Conservation (phyloP, 2,888 invertebrate genomes). For the Villa cingulata region DNA sequence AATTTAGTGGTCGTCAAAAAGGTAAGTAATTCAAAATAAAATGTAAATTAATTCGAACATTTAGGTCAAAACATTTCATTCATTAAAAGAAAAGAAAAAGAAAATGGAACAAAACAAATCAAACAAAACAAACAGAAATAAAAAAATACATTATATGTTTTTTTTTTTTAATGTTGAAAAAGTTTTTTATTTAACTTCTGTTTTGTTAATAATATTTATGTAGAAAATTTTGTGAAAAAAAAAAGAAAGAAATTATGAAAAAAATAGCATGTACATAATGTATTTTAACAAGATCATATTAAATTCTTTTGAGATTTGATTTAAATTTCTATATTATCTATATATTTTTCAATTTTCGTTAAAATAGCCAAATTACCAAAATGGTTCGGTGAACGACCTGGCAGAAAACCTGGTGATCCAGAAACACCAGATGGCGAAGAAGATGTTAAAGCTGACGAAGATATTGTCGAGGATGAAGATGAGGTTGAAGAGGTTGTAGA, state of each 20-base stretch:
- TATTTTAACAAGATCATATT: neutral
- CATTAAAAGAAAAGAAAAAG: no score
- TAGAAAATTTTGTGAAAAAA: no score
- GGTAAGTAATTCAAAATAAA: conserved; percentile 65
- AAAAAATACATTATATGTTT: neutral
- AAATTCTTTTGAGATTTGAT: conserved; percentile 3
- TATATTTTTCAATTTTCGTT: conserved; percentile 1
- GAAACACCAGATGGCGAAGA: conserved; percentile 88
- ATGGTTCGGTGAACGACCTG: conserved; percentile 92
- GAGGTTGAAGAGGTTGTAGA: conserved; percentile 67
- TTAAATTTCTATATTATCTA: no score
- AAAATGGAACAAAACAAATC: conserved; percentile 5
- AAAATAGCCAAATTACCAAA: conserved; percentile 75
- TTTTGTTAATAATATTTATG: neutral
- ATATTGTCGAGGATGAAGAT: conserved; percentile 57
- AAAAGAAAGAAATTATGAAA: no score
- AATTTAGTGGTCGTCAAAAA: conserved; percentile 81
- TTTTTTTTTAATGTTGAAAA: neutral
- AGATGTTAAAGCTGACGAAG: conserved; percentile 63
- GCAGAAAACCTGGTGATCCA: conserved; percentile 78
- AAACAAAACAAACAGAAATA: neutral
- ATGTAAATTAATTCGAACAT: no score
- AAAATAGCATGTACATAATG: neutral
- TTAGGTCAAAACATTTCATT: no score
- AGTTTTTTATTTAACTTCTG: neutral